Base-by-base conservation (phyloP, 2,113 vertebrate species). In the Charadrius vociferus region DNA sequence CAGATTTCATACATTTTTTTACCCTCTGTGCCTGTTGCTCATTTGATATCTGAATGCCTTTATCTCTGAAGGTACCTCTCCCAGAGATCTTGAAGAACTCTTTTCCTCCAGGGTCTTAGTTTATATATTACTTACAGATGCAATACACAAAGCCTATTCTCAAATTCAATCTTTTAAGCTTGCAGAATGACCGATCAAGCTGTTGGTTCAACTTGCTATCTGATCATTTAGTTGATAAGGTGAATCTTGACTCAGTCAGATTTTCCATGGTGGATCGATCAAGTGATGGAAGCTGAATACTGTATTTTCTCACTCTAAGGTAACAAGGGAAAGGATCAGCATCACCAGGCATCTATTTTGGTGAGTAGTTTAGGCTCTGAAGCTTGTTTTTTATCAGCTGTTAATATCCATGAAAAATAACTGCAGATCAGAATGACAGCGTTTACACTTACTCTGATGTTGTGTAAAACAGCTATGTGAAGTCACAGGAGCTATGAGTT, bases 171-270 rank as follows among this genome's bases (percentile, higher is more conserved):
- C 70, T 87, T 70, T 79, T 82, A 65, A 85, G 22, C n/a, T 37
- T 95, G 37, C 71, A 79, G 81, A 82, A 47, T 70, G 82, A 90
- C 63, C 62, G 83, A 89, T 89, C 73, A 83, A 86, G 61, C 47
- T 95, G 34, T 88, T 95, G 89, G 66, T 86, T 95, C 90, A n/a
- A 72, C 89, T 95, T 95, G 49, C 78, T 93, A 2, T 81, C 43
- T 79, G 94, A 93, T 97, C 43, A 89, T 88, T 93, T 95, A 47
- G 32, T 19, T 93, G 78, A 92, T 96, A 91, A 93, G 71, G 67
- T 49, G 49, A 96, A 88, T 91, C 81, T 95, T 92, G 93, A 86
- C 73, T 86, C 52, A 37, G 41, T 89, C 56, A 84, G 67, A 53
- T 94, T 90, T 94, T 91, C 74, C 49, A 0, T 34, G 37, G 45